A percentile compares a stretch with the other conserved stretches of the same genome.
phyloP scores from a whole-genome alignment of 2,797 vertebrate species.

The Myotis findleyi region DNA sequence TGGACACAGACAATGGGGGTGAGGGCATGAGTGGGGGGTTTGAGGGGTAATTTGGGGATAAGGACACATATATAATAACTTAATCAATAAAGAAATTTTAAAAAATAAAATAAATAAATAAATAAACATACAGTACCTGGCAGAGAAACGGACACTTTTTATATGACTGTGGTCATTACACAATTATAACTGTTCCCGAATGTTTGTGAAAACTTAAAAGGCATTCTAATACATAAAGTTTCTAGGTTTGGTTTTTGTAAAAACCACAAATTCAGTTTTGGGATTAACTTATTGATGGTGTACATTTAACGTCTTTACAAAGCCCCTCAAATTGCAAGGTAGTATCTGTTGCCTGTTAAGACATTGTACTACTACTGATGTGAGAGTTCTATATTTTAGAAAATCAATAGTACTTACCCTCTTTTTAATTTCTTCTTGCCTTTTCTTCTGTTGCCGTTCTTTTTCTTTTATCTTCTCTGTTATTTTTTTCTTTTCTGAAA shows the following conservation, averaged over 20 bases:
- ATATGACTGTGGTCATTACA: not conserved
- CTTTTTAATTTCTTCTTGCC: constrained; percentile 90
- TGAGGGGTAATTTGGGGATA: too few relatives aligned
- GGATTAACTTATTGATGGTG: not conserved
- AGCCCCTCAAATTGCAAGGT: not conserved
- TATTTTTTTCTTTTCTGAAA: constrained; percentile 97
- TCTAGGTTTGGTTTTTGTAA: constrained; percentile 7
- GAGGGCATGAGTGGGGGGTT: too few relatives aligned
- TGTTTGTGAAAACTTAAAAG: constrained; percentile 36
- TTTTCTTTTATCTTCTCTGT: constrained; percentile 97
- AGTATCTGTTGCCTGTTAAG: not conserved
- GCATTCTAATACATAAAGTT: constrained; percentile 27
- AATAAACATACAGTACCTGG: not conserved
- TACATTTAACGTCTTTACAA: not conserved
- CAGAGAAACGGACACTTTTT: not conserved
- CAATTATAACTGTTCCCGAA: not conserved
- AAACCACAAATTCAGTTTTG: constrained; percentile 20
- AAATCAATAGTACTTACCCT: constrained; percentile 85
- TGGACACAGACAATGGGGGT: too few relatives aligned
- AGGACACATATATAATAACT: too few relatives aligned
- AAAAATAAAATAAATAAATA: not conserved
- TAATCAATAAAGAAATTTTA: too few relatives aligned
- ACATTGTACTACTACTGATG: not conserved
- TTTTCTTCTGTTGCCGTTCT: constrained; percentile 93
- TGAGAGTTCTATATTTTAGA: constrained; percentile 12